phyloP scores from a whole-genome alignment of 2,113 vertebrate species.

The Patagioenas fasciata region DNA sequence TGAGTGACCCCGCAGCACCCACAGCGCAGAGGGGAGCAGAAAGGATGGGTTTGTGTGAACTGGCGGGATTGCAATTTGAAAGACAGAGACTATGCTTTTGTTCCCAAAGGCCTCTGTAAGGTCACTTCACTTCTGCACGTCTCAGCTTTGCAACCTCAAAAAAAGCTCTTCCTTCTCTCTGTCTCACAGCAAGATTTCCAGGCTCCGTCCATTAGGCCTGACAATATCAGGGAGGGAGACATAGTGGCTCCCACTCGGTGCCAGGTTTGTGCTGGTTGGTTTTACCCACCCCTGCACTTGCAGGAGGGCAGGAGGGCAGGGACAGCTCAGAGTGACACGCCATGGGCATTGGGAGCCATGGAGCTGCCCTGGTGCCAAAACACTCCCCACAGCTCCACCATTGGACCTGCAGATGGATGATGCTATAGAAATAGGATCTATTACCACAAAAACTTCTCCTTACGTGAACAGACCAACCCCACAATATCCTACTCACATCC shows the following conservation, averaged over 20 bases:
- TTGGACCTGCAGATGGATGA: rapidly evolving
- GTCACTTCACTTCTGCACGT: not conserved
- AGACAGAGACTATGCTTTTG: rapidly evolving
- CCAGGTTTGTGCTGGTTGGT: not conserved
- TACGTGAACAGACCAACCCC: not conserved
- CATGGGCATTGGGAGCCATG: not conserved
- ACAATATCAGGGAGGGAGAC: not conserved
- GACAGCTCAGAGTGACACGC: not conserved
- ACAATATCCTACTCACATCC: not conserved
- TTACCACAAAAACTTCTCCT: not conserved
- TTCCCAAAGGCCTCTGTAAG: not conserved
- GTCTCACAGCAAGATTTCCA: not conserved
- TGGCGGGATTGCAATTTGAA: rapidly evolving
- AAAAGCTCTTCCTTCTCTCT: not conserved
- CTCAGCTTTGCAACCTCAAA: not conserved
- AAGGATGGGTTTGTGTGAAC: not conserved
- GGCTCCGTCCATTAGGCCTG: not conserved
- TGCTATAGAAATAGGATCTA: not conserved
- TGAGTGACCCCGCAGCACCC: rapidly evolving
- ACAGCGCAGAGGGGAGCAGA: rapidly evolving
- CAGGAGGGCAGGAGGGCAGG: not conserved
- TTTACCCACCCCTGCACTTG: not conserved
- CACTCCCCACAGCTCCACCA: not conserved
- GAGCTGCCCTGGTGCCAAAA: not conserved
- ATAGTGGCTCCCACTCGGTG: not conserved